phyloP scores from a whole-genome alignment of 1,140 invertebrate species.

The Mycetomoellerius zeteki region DNA sequence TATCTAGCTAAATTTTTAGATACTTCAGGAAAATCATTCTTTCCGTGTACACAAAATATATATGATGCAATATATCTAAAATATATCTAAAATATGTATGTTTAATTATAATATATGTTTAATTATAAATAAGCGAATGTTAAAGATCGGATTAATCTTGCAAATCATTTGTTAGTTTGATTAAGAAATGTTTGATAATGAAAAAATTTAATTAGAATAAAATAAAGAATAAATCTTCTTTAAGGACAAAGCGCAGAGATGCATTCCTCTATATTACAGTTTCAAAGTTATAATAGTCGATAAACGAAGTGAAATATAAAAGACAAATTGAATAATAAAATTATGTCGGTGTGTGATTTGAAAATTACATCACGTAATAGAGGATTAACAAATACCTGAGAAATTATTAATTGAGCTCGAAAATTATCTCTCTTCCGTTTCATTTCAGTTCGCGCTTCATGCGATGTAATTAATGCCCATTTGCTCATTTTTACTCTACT shows the following conservation, averaged over 20 bases:
- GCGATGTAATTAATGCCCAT: slow-evolving; percentile 40
- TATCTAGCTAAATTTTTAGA: too few species aligned
- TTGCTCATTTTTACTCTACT: slow-evolving; percentile 6
- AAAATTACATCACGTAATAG: slow-evolving; percentile 1
- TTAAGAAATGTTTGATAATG: not conserved
- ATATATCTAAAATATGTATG: not conserved
- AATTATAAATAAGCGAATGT: not conserved
- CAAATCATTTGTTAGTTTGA: not conserved
- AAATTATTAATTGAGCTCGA: slow-evolving; percentile 2
- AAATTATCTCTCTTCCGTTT: slow-evolving; percentile 24
- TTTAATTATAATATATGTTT: not conserved
- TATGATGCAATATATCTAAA: not conserved
- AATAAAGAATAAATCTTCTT: not conserved
- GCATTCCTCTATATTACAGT: not conserved
- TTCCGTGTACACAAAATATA: too few species aligned
- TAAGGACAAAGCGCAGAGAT: not conserved
- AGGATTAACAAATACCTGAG: not conserved
- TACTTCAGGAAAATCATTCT: too few species aligned
- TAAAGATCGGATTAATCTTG: not conserved
- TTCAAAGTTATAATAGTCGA: not conserved
- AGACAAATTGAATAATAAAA: not conserved
- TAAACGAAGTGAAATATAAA: not conserved
- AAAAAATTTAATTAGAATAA: not conserved
- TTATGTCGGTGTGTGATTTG: slow-evolving; percentile 15
- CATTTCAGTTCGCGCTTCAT: slow-evolving; percentile 20